Base-by-base conservation (phyloP, 2,113 vertebrate species). In the Cyprinodon brontotheroides region DNA sequence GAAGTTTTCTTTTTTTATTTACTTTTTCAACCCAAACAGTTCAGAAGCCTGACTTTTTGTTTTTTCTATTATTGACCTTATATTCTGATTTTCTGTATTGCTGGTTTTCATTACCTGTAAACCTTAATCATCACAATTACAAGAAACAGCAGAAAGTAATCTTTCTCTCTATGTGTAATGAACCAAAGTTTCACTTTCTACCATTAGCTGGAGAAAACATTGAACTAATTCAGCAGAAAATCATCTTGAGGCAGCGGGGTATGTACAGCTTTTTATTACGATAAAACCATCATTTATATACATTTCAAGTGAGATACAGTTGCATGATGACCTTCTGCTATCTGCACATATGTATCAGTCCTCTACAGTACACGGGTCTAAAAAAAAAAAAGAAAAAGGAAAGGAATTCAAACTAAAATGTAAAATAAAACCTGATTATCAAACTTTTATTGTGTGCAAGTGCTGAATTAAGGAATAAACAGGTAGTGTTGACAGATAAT, bases 201-300 rank as follows among this genome's bases (percentile, higher is more conserved):
- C 36, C 11, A 36, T 29, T 3, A 50, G 3, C 5, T 5, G 48
- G 15, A 3, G 10, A 50, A 10, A 50, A 8, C 11, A 15, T 10
- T 50, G 10, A 50, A 14, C 3, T 12, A 13, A 20, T n/a, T 59
- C 3, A 43, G 38, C 36, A 4, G 3, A 38, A 2, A 47, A 12
- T 0, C 0, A n/a, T 29, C 29, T 29, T 29, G 29, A 38, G 53
- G 4, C 15, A 11, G 15, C 43, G 80, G 37, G 75, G 81, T 83
- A 88, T 91, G 79, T 88, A 87, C 78, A 90, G 40, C 53, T 84
- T 74, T 91, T 91, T 93, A 92, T 92, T 94, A 88, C 82, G 85
- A 82, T 92, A 90, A 89, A 91, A 91, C 75, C 77, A 74, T 84
- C 36, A 68, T 83, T 86, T 89, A 81, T 91, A 61, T 83, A 92